Evolutionary conservation across 2,888 invertebrate species (phyloP), one percentile per base, ranked within the genome.

Genomic region (Troilus luridus): DNA sequence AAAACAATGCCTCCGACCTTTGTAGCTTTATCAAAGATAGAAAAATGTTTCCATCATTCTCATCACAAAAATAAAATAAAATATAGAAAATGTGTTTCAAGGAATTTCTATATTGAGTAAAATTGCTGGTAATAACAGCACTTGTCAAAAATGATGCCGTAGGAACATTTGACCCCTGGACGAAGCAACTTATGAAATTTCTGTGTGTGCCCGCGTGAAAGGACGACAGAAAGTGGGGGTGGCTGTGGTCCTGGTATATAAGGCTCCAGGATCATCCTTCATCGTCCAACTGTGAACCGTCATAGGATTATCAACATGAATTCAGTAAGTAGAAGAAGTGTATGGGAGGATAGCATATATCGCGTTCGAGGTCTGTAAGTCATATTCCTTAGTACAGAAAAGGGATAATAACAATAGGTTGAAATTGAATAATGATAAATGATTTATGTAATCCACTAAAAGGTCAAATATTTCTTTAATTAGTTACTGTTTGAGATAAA

Each of bases 171-270:
- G 72, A 77, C 72, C 72, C 72, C 27, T 12, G 72, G 41, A 41
- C 41, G 72, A 41, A 41, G 7, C 27, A 77, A 77, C 72, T 77
- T 77, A 77, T 77, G 72, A 77, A 77, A 77, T 77, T 77, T 77
- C 72, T 17, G 72, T 77, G 72, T 77, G 72, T 77, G 72, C 72
- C 72, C 72, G 72, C 72, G 72, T 77, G 72, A 77, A 77, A 77
- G 72, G 72, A 77, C 72, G 72, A 19, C 72, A 41, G 72, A 41
- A 77, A 77, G 72, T 77, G 72, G 72, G 72, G 72, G 72, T 77
- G 72, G 72, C 17, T 77, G 0, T 7, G 9, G 17, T 41, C 72
- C 27, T 41, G 17, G 72, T 77, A 77, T 77, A 77, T 77, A 77
- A 77, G 41, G 9, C 72, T 6, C 17, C 14, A 0, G 72, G 72